Percentiles rank a stretch among this genome's conserved stretches.
Evolutionary conservation across 2,888 invertebrate genomes (phyloP).

Genomic region (Machimus rusticus): DNA sequence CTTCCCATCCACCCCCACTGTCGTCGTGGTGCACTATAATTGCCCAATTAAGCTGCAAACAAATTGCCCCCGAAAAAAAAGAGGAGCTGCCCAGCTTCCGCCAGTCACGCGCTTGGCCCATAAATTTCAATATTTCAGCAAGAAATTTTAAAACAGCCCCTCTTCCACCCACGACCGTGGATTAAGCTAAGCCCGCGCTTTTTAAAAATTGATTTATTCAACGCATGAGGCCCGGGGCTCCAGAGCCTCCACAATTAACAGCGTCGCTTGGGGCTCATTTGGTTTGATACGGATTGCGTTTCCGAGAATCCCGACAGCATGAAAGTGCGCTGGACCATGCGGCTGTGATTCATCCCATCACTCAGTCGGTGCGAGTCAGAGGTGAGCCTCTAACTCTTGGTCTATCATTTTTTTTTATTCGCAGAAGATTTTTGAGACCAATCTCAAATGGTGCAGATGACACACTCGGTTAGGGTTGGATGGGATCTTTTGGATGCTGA

Average conservation of each 20-base stretch:
- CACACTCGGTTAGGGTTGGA: not conserved
- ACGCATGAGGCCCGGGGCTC: not conserved
- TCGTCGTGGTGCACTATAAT: not conserved
- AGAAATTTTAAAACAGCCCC: conserved; percentile 1
- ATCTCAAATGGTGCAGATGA: not conserved
- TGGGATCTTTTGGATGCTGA: not conserved
- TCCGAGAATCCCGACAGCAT: not conserved
- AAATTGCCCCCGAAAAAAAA: not conserved
- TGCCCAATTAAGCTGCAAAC: not conserved
- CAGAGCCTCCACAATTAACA: not conserved
- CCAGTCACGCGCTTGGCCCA: not conserved
- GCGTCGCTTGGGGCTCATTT: conserved; percentile 18
- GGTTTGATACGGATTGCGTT: not conserved
- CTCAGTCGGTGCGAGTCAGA: not conserved
- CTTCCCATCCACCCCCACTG: not conserved
- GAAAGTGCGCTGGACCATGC: not conserved
- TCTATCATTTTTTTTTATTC: not conserved
- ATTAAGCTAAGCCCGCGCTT: conserved; percentile 1
- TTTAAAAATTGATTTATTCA: conserved; percentile 9
- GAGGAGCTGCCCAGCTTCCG: not conserved
- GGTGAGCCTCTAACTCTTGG: not conserved
- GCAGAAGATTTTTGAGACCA: not conserved
- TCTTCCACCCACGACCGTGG: not conserved
- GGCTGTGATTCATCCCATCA: not conserved
- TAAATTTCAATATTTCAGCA: conserved; percentile 35